A percentile compares a stretch with the other conserved stretches of the same genome.
These are phyloP conservation scores for Halcyon chelicuti DNA, from an alignment of 2,797 vertebrate species.

Conservation along the genomic window DNA sequence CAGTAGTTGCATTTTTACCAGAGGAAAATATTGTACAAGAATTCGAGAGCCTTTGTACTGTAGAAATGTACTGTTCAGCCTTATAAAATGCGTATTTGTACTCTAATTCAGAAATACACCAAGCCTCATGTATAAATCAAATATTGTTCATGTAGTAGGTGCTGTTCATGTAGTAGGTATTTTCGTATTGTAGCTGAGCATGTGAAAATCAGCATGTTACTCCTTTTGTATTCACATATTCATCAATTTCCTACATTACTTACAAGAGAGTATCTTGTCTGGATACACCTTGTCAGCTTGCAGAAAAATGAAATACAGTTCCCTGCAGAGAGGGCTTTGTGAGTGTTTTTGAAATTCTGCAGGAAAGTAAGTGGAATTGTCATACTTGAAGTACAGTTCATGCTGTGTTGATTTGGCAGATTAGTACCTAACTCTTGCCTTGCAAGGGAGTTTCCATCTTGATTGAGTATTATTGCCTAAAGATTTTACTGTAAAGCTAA, in stretches of 20 bases:
- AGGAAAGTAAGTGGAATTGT: constrained; percentile 16
- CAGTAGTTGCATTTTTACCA: not conserved
- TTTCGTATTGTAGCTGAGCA: not conserved
- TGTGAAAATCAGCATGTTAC: not conserved
- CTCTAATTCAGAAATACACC: not conserved
- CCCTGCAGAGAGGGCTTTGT: constrained; percentile 8
- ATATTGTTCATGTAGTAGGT: not conserved
- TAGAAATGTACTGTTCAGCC: not conserved
- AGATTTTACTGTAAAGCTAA: not conserved
- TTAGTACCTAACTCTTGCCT: not conserved
- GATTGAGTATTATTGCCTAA: not conserved
- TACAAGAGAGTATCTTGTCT: not conserved
- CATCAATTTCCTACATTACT: not conserved
- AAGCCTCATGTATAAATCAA: not conserved
- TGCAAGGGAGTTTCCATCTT: not conserved
- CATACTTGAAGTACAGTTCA: not conserved
- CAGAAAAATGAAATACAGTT: not conserved
- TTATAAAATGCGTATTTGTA: not conserved
- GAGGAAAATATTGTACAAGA: not conserved
- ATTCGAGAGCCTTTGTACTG: not conserved
- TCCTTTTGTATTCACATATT: not conserved
- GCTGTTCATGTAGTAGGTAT: not conserved
- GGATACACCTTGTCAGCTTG: not conserved
- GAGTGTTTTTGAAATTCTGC: constrained; percentile 4
- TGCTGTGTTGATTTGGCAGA: not conserved